Base-by-base conservation (phyloP, 2,113 vertebrate species). In the Odontesthes bonariensis region DNA sequence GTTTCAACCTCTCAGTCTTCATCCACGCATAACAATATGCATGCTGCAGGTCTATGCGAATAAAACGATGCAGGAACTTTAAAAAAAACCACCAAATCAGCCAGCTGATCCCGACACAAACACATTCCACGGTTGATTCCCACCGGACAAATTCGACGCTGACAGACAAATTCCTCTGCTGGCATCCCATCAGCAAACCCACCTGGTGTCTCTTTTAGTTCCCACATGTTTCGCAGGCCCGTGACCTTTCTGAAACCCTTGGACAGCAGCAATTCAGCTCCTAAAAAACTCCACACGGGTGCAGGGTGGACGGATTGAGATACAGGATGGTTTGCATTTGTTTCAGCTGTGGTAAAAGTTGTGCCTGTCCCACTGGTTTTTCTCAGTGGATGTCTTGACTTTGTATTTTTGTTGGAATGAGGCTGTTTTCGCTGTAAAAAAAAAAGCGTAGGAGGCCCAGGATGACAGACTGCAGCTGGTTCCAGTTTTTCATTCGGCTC, bases 51-150 rank as follows among this genome's bases (percentile, higher is more conserved):
- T 49, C 14, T n/a, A n/a, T 7, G 17, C 7, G 16, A 6, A 49
- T 49, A n/a, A 35, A 49, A 49, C 6, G 46, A 49, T n/a, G 46
- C 16, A 8, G 46, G 8, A 17, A 3, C 5, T 17, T 46, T 46
- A 47, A 4, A 63, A 3, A 60, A 69, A 56, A 58, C 14, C 35
- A 66, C 32, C 35, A 52, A 11, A 19, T 10, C 16, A 53, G 27
- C 57, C 40, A 79, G 40, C 75, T 89, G 79, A 84, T 69, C 71
- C 42, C 8, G 85, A 79, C 20, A 22, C 14, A 12, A 40, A 32
- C 69, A 82, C 87, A 90, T 89, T 88, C 64, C 79, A 66, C 65
- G 33, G 63, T 1, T 44, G 71, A 84, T 72, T 79, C 75, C 80
- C 71, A 68, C 2, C 22, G 4, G 77, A 82, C 75, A 73, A 77